phyloP scores from a whole-genome alignment of 2,113 vertebrate genomes.

The Lepisosteus oculatus region DNA sequence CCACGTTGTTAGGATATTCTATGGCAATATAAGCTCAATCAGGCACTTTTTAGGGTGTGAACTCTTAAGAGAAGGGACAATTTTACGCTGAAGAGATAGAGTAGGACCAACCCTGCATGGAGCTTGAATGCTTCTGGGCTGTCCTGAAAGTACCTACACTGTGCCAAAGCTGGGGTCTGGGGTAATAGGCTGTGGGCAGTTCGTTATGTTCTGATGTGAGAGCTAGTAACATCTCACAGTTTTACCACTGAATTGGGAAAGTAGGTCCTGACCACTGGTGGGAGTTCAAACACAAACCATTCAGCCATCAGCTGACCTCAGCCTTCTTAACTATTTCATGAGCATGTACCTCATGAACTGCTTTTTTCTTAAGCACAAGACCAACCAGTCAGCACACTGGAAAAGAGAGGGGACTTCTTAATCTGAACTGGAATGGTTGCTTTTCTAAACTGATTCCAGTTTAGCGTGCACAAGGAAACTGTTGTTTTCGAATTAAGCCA shows the following conservation, averaged over 20 bases:
- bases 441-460: constrained; percentile 69
- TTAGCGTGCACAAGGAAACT: constrained; percentile 55
- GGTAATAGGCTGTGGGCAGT: too few relatives aligned
- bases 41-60: too few relatives aligned
- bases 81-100: too few relatives aligned
- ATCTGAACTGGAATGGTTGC: constrained; percentile 67
- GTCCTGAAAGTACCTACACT: too few relatives aligned
- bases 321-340: constrained; percentile 52
- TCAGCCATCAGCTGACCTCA: constrained; percentile 51
- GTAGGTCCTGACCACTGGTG: constrained; percentile 38
- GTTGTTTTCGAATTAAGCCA: constrained; percentile 58
- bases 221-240: not conserved
- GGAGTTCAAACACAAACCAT: constrained; percentile 52
- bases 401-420: constrained; percentile 55
- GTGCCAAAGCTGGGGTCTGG: too few relatives aligned
- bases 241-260: constrained; percentile 26
- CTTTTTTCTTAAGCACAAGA: constrained; percentile 49
- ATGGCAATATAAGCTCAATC: too few relatives aligned
- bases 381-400: constrained; percentile 65
- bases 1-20: too few relatives aligned
- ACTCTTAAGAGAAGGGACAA: too few relatives aligned
- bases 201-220: too few relatives aligned
- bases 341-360: constrained; percentile 42
- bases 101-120: too few relatives aligned
- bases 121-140: too few relatives aligned